A percentile compares a stretch with the other conserved stretches of the same genome.
Conservation (phyloP, 2,888 invertebrate species). For the Creontiades dilutus region DNA sequence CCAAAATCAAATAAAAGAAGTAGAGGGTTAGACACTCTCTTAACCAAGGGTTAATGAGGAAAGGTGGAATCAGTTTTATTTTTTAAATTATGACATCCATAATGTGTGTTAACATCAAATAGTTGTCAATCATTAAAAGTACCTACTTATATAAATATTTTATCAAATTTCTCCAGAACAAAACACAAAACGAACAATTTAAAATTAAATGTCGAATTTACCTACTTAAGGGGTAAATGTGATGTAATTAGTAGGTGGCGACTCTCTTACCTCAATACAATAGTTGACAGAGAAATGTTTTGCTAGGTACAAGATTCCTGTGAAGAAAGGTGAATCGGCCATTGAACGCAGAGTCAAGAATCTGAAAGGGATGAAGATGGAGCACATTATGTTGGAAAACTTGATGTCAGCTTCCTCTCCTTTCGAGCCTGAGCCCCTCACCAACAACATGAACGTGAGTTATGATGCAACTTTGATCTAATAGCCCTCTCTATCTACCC, state of each 20-base stretch:
- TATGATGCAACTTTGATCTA: background rate
- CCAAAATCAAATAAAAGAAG: too few species aligned
- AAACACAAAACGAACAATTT: too few species aligned
- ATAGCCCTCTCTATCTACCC: too few species aligned
- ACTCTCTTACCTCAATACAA: background rate
- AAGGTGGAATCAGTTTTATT: too few species aligned
- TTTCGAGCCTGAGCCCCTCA: conserved; percentile 52
- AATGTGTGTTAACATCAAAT: background rate
- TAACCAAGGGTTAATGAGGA: background rate
- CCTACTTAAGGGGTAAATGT: background rate
- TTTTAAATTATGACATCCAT: background rate
- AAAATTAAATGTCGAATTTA: too few species aligned
- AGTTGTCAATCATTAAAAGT: too few species aligned
- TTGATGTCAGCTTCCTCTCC: background rate
- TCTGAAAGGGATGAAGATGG: conserved; percentile 27
- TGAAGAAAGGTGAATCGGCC: conserved; percentile 49
- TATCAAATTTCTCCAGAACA: too few species aligned
- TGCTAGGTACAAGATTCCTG: conserved; percentile 50
- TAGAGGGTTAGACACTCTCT: too few species aligned
- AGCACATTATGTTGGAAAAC: conserved; percentile 15
- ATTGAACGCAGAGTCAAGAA: conserved; percentile 33
- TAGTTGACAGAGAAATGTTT: background rate
- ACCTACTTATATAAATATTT: too few species aligned
- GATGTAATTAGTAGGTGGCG: background rate
- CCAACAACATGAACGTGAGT: conserved; percentile 47